These are phyloP conservation scores for Rhadina sibilatrix DNA, from an alignment of 2,113 vertebrate genomes.

Conservation along the genomic window DNA sequence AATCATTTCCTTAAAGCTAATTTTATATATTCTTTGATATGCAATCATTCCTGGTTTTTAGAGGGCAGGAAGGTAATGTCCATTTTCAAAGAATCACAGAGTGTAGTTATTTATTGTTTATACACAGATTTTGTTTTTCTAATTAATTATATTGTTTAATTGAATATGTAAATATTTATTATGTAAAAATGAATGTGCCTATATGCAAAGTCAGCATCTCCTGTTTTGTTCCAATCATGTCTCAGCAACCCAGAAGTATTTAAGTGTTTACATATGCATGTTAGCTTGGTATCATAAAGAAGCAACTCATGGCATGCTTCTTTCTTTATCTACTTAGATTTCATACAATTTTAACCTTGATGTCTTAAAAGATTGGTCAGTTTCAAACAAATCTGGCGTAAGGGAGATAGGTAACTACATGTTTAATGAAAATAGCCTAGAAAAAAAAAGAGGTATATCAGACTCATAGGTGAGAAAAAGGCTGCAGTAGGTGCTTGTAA, in stretches of 20 bases:
- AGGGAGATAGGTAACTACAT: neutral
- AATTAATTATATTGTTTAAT: neutral
- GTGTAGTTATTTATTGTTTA: neutral
- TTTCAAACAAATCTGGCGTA: neutral
- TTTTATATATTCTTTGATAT: neutral
- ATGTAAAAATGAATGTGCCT: neutral
- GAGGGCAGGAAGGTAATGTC: neutral
- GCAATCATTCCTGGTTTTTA: neutral
- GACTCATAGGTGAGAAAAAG: neutral
- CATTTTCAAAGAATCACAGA: neutral
- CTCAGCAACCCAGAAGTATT: neutral
- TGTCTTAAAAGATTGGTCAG: neutral
- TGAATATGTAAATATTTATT: neutral
- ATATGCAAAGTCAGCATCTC: neutral
- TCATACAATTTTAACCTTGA: neutral
- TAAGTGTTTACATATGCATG: neutral
- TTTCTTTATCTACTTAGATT: neutral
- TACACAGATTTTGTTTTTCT: neutral
- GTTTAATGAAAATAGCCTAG: neutral
- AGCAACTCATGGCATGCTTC: neutral
- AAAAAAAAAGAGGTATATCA: neutral
- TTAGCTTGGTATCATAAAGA: neutral
- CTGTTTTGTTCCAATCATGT: neutral
- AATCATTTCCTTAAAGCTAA: neutral
- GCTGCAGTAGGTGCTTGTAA: neutral